Evolutionary conservation across 2,888 invertebrate genomes (phyloP).

Genomic region (Drosophila pseudotakahashii): DNA sequence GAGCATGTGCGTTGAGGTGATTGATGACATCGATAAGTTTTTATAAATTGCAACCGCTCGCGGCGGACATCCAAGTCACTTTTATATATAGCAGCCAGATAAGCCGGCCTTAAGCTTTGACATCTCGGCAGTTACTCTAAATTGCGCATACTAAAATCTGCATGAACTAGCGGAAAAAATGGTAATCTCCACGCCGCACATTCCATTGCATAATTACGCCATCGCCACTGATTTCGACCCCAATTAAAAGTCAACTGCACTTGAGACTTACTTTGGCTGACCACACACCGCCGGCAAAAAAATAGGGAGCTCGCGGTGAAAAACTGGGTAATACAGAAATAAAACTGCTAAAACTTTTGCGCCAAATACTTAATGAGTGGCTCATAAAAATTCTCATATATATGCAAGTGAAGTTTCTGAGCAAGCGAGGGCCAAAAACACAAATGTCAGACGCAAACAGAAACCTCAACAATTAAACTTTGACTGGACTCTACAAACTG

Average conservation of each 20-base stretch:
- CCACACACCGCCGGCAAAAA: slow-evolving; percentile 22
- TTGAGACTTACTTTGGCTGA: slow-evolving; percentile 59
- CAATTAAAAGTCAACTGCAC: slow-evolving; percentile 56
- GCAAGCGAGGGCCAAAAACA: slow-evolving; percentile 27
- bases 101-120: slow-evolving; percentile 15
- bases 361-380: slow-evolving; percentile 48
- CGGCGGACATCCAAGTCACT: slow-evolving; percentile 19
- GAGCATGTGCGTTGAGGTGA: slow-evolving; percentile 58
- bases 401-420: slow-evolving; percentile 30
- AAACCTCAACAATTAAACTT: slow-evolving; percentile 76
- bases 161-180: slow-evolving; percentile 20
- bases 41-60: slow-evolving; percentile 72
- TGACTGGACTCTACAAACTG: slow-evolving; percentile 60
- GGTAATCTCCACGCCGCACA: slow-evolving; percentile 12
- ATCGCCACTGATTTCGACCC: slow-evolving; percentile 19
- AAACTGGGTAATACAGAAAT: slow-evolving; percentile 19
- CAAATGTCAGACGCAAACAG: slow-evolving; percentile 50
- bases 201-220: slow-evolving; percentile 41
- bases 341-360: slow-evolving; percentile 35
- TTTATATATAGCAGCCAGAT: slow-evolving; percentile 1
- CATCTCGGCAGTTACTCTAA: slow-evolving; percentile 41
- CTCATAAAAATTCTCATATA: slow-evolving; percentile 35
- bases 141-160: slow-evolving; percentile 43
- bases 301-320: not conserved
- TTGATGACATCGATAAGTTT: slow-evolving; percentile 83